Base-by-base conservation (phyloP, 2,888 invertebrate genomes). In the Agrilus cyanescens region DNA sequence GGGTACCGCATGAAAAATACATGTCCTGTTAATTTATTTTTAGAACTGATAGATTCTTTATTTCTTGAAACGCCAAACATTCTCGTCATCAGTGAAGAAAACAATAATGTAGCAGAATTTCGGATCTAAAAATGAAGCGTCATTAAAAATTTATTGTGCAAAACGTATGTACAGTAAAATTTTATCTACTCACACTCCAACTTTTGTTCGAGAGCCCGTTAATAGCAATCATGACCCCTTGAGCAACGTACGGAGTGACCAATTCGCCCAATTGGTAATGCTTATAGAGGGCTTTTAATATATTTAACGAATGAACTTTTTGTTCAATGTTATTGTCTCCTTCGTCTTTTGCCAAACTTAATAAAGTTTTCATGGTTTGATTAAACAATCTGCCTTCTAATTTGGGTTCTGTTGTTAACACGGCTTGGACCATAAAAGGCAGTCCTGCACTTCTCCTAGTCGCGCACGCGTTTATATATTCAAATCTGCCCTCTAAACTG, bases 361-460 rank as follows among this genome's bases (percentile, higher is more conserved):
- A 59, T 15, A 85, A 64, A 5, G 64, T 62, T 0, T 50, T 47
- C 71, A 84, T 76, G 47, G 77, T 76, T n/a, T 61, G 58, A 45
- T 73, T 71, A 50, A 85, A 74, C 40, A 74, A 63, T 1, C 71
- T 65, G 40, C 71, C 64, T 35, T 72, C 70, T n/a, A 75, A 69
- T 50, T 74, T 71, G 6, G 84, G 72, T 61, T 88, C 86, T 0
- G 86, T 80, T 6, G 79, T 78, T 4, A 90, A 72, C 20, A 91
- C 64, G 0, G 86, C 86, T 73, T 86, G 84, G 51, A 91, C 78
- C 73, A 94, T 83, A 62, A 87, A 95, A 0, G 96, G 96, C 41
- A 97, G 73, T 1, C 96, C 97, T 10, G 94, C 96, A 63, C 94
- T 93, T 47, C 96, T 72, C 15, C 96, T 71, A 0, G 95, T 95